A percentile compares a stretch with the other conserved stretches of the same genome.
phyloP scores from a whole-genome alignment of 2,797 vertebrate genomes.

The Masticophis lateralis region DNA sequence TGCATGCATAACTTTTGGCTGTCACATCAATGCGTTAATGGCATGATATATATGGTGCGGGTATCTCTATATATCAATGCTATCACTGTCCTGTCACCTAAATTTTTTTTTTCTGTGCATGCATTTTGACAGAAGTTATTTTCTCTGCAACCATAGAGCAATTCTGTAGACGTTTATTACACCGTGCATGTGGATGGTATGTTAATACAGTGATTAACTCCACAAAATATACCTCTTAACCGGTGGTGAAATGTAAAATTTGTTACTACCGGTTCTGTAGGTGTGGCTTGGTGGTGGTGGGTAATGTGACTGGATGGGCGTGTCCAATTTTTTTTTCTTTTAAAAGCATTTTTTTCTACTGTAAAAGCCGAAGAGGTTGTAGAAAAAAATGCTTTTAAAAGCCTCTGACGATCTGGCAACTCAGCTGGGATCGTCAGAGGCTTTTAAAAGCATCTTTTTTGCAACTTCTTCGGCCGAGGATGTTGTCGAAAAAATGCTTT shows the following conservation, averaged over 20 bases:
- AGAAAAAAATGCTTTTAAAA: too few species aligned
- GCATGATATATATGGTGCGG: not conserved
- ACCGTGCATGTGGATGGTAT: not conserved
- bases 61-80: constrained; percentile 5
- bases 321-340: too few species aligned
- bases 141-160: not conserved
- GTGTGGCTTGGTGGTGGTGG: too few species aligned
- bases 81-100: not conserved
- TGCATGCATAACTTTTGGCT: not conserved
- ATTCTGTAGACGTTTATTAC: not conserved
- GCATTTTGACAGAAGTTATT: constrained; percentile 4
- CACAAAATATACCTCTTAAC: not conserved
- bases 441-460: too few species aligned
- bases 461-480: too few species aligned
- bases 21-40: not conserved
- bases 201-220: not conserved
- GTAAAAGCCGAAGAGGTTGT: too few species aligned
- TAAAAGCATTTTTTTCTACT: too few species aligned
- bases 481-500: too few species aligned
- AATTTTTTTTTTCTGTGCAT: not conserved
- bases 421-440: too few species aligned
- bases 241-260: not conserved
- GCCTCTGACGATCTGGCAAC: too few species aligned
- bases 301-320: too few species aligned
- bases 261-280: too few species aligned